Conservation (phyloP, 2,888 invertebrate species). For the Tipula helvola region DNA sequence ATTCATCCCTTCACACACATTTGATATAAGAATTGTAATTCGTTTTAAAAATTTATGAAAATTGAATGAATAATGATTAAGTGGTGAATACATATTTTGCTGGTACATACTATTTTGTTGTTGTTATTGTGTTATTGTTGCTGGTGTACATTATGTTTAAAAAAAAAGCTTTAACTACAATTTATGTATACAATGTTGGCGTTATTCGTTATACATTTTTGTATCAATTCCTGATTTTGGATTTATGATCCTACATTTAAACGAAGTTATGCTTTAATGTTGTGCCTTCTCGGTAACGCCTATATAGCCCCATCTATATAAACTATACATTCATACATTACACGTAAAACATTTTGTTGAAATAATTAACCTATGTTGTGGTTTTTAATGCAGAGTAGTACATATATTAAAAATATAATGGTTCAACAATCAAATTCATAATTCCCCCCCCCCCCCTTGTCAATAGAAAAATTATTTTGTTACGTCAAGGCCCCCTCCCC, state of each 20-base stretch:
- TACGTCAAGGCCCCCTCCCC: too few relatives aligned
- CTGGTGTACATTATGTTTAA: neutral
- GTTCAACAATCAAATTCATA: too few relatives aligned
- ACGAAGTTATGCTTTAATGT: neutral
- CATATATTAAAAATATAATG: too few relatives aligned
- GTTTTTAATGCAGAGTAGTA: neutral
- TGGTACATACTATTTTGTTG: neutral
- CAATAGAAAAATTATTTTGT: too few relatives aligned
- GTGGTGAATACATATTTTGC: neutral
- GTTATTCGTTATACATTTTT: too few relatives aligned
- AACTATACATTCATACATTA: neutral
- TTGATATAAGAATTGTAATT: neutral
- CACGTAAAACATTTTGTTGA: neutral
- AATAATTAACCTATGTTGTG: neutral
- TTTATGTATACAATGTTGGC: neutral
- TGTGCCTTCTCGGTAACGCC: neutral
- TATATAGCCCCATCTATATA: neutral
- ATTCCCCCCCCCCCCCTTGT: too few relatives aligned
- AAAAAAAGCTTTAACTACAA: neutral
- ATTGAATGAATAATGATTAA: constrained; percentile 4
- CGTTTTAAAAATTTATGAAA: constrained; percentile 4
- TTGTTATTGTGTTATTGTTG: neutral
- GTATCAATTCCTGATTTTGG: neutral
- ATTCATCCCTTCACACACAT: neutral
- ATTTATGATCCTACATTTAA: neutral